Evolutionary conservation across 2,113 vertebrate species (phyloP).

Genomic region (Camelus bactrianus): DNA sequence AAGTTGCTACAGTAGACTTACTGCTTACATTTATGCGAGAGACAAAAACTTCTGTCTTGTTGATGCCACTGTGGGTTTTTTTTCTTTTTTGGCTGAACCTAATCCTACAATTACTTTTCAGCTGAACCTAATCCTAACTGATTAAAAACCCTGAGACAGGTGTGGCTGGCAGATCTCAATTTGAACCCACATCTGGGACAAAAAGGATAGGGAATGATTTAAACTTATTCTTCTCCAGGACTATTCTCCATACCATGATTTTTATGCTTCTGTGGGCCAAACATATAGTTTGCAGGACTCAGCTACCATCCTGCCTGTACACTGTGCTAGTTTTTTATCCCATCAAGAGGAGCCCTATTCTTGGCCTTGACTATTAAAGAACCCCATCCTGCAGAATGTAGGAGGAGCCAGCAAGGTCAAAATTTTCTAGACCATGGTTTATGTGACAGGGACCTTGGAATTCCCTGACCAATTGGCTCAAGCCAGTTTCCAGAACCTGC

Average conservation of each 20-base stretch:
- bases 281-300: neutral
- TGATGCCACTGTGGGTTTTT: neutral
- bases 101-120: slow-evolving; percentile 5
- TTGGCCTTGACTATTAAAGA: neutral
- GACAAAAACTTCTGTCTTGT: slow-evolving; percentile 23
- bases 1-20: neutral
- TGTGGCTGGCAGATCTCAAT: slow-evolving; percentile 5
- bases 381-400: neutral
- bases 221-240: slow-evolving; percentile 35
- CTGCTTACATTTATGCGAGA: neutral
- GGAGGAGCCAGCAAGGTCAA: neutral
- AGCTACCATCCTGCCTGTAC: neutral
- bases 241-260: neutral
- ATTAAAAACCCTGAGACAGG: neutral
- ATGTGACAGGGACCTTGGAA: slow-evolving; percentile 9
- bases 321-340: neutral
- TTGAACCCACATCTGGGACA: neutral
- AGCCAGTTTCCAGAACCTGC: neutral
- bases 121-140: slow-evolving; percentile 3
- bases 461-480: neutral
- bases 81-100: neutral
- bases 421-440: neutral
- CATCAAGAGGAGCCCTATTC: neutral
- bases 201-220: neutral
- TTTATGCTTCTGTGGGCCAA: neutral